These are phyloP conservation scores for Lordiphosa andalusiaca DNA, from an alignment of 2,888 invertebrate genomes.

Conservation along the genomic window DNA sequence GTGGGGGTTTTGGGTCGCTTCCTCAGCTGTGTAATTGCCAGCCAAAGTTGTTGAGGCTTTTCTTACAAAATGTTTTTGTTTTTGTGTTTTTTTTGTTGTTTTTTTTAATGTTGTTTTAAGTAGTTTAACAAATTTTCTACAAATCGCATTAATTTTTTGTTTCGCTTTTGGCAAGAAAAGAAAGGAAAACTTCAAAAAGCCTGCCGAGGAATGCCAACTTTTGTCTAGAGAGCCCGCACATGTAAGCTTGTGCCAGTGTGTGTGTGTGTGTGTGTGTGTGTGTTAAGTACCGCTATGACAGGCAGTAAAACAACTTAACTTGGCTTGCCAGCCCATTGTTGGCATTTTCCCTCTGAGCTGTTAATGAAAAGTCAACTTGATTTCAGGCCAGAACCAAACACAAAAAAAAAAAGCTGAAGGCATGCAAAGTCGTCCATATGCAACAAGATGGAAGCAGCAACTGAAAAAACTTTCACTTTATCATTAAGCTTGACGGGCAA, in stretches of 20 bases:
- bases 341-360: conserved; percentile 33
- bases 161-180: conserved; percentile 8
- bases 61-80: conserved; percentile 19
- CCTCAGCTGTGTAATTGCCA: conserved; percentile 1
- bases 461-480: conserved; percentile 49
- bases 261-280: conserved; percentile 21
- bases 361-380: conserved; percentile 47
- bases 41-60: neutral
- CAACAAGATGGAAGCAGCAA: conserved; percentile 36
- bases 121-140: conserved; percentile 31
- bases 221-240: conserved; percentile 28
- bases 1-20: neutral
- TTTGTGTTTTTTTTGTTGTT: too few relatives aligned
- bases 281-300: conserved; percentile 43
- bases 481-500: conserved; percentile 42
- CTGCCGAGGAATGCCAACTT: conserved; percentile 26
- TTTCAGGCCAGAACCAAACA: conserved; percentile 19
- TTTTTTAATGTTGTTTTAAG: conserved; percentile 32
- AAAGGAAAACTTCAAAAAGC: conserved; percentile 10
- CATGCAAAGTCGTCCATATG: conserved; percentile 42
- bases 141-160: conserved; percentile 43
- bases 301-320: conserved; percentile 40
- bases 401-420: conserved; percentile 14
- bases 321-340: conserved; percentile 25
- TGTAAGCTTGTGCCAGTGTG: neutral